Base-by-base conservation (phyloP, 2,888 invertebrate species). In the Candidula unifasciata region DNA sequence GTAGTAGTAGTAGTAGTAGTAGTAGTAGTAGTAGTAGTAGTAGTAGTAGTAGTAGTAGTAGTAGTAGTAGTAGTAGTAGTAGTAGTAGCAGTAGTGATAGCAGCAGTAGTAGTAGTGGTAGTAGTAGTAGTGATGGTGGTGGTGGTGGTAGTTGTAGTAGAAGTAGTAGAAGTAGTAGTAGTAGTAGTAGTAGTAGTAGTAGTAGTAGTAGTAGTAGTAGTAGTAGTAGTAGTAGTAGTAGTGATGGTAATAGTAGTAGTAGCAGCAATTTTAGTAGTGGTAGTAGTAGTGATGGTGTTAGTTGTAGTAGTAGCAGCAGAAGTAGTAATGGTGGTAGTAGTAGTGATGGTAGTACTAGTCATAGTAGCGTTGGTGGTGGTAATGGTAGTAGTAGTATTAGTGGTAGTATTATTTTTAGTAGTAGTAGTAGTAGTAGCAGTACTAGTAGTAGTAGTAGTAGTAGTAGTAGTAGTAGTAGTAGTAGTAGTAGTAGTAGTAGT, bases 11-110 rank as follows among this genome's bases (percentile, higher is more conserved):
- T 60, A 78, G 60, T 30, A 78, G 78, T 30, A 78, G 57, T 57
- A 78, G 78, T 57, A 78, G 78, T 78, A 78, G 78, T 78, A 78
- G 78, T 78, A 78, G 78, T 57, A 78, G 78, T 57, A 78, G 60
- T 30, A 78, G 78, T 57, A 78, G 78, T 57, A 78, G 78, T 30
- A 78, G 78, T 30, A 78, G 78, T 60, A 78, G 78, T 60, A 78
- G 78, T 60, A 78, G 78, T 60, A 78, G 33, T 60, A 60, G 57
- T 78, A 10, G 52, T 37, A 52, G 76, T 76, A 76, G 1, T 27
- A 76, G 76, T 21, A 76, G 6, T 21, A 76, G 78, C 30, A 78
- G 78, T 60, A 78, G 60, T 60, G 30, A 60, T 60, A 78, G 60
- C 6, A 78, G 78, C 8, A 78, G 78, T 8, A 60, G 78, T 8